A percentile compares a stretch with the other conserved stretches of the same genome.
phyloP scores from a whole-genome alignment of 2,113 vertebrate species.

The Vulpes vulpes region DNA sequence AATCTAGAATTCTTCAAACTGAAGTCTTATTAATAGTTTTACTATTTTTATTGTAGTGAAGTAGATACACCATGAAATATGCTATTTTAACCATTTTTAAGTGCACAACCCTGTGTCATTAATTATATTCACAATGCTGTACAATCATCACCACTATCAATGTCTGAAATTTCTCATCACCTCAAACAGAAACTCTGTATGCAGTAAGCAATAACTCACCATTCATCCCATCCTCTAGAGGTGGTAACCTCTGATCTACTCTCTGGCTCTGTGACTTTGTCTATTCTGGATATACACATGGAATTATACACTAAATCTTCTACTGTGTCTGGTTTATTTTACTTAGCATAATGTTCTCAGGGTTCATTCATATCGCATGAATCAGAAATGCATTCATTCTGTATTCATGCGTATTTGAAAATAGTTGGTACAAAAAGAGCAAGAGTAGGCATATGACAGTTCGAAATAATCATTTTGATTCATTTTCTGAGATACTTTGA shows the following conservation, averaged over 20 bases:
- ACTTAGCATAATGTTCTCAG: background rate
- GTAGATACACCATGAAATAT: background rate
- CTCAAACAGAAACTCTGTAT: background rate
- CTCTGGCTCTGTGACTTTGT: background rate
- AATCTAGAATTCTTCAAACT: background rate
- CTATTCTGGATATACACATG: background rate
- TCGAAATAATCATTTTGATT: slow-evolving; percentile 16
- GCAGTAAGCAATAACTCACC: background rate
- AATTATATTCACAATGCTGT: background rate
- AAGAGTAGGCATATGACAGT: background rate
- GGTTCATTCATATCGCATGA: background rate
- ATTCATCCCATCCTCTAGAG: background rate
- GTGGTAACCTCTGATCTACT: background rate
- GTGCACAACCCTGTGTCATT: background rate
- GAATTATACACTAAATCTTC: background rate
- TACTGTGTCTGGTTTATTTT: background rate
- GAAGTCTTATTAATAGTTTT: background rate
- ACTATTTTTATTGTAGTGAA: background rate
- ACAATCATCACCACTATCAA: background rate
- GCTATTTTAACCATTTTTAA: background rate
- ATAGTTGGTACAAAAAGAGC: background rate
- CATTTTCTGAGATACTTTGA: background rate
- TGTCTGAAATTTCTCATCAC: background rate
- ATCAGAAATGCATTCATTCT: slow-evolving; percentile 18
- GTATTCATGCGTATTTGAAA: background rate